These are phyloP conservation scores for Tragopan temminckii DNA, from an alignment of 2,797 vertebrate species.

Conservation along the genomic window DNA sequence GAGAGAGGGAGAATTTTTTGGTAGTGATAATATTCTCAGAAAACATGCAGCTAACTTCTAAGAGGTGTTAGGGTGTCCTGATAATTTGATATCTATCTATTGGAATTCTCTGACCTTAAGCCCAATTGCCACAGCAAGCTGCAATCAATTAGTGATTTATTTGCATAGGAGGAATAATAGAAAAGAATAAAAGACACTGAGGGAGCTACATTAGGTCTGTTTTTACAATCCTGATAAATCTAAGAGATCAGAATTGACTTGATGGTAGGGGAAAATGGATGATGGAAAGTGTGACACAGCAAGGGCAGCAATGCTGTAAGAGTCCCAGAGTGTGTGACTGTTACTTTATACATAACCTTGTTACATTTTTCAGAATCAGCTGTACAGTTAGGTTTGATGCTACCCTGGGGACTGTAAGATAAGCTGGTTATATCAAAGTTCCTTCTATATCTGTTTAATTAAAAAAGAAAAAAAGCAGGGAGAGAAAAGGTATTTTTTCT, in stretches of 20 bases:
- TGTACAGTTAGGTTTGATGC: neutral
- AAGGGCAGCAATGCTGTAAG: neutral
- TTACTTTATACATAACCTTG: neutral
- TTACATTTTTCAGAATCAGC: neutral
- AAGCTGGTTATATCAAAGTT: neutral
- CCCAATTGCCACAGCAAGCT: neutral
- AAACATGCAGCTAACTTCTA: neutral
- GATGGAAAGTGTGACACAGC: neutral
- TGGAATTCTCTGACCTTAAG: neutral
- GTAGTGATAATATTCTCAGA: neutral
- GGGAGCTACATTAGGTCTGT: neutral
- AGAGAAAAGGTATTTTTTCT: neutral
- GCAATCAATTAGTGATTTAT: neutral
- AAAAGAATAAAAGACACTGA: neutral
- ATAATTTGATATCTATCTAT: neutral
- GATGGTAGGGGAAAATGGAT: neutral
- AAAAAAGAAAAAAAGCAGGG: fast-evolving
- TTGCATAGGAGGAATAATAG: neutral
- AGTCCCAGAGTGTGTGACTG: neutral
- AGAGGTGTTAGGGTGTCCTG: neutral
- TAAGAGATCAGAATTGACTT: neutral
- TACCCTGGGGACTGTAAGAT: neutral
- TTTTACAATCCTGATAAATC: neutral
- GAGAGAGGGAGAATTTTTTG: neutral
- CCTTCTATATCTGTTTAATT: neutral